phyloP scores from a whole-genome alignment of 2,888 invertebrate species.

The Drosophila anomelani region DNA sequence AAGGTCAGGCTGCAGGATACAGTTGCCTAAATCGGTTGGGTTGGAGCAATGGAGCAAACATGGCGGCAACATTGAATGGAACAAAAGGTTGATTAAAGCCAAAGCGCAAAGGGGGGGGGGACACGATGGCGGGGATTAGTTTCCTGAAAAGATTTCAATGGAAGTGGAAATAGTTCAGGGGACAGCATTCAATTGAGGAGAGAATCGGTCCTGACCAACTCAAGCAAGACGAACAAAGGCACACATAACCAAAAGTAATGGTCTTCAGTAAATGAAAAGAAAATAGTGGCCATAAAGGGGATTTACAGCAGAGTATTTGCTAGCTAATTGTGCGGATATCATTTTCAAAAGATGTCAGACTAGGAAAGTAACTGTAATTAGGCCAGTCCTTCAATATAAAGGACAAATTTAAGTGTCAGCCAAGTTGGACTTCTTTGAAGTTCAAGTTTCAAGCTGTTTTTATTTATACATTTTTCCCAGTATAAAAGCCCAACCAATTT shows the following conservation, averaged over 20 bases:
- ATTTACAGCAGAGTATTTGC: constrained; percentile 4
- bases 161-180: constrained; percentile 18
- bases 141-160: constrained; percentile 14
- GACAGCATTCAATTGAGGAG: not conserved
- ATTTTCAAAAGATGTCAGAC: not conserved
- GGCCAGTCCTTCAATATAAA: not conserved
- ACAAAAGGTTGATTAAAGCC: constrained; percentile 30
- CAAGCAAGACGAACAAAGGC: not conserved
- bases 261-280: constrained; percentile 8
- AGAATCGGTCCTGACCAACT: not conserved
- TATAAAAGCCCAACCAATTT: not conserved
- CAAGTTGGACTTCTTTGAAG: not conserved
- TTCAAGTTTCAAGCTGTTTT: not conserved
- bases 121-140: constrained; percentile 10
- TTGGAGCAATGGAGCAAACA: not conserved
- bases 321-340: constrained; percentile 10
- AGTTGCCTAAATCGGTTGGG: constrained; percentile 22
- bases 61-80: constrained; percentile 9
- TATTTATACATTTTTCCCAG: not conserved
- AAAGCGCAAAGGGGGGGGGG: not conserved
- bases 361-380: not conserved
- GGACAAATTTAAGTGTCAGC: not conserved
- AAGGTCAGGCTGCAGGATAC: constrained; percentile 37
- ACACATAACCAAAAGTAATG: constrained; percentile 5
- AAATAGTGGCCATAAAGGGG: constrained; percentile 10